Conservation (phyloP, 1,140 invertebrate species). For the Drosophila simulans region DNA sequence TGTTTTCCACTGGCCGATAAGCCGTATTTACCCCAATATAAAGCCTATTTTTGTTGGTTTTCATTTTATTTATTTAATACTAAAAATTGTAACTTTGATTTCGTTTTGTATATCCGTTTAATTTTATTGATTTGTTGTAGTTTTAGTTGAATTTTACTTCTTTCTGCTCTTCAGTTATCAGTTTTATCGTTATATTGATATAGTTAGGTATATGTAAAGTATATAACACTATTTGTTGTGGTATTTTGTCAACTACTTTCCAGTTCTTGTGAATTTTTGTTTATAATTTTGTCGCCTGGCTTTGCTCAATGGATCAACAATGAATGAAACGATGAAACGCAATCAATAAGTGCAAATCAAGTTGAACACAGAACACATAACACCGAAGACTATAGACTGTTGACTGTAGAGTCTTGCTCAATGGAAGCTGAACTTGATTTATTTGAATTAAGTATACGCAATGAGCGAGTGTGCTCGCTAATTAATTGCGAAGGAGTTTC, state of each 20-base stretch:
- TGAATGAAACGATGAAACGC: slow-evolving; percentile 21
- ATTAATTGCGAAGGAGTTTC: slow-evolving; percentile 27
- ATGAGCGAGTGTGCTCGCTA: slow-evolving; percentile 5
- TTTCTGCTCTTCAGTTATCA: slow-evolving; percentile 8
- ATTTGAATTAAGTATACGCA: slow-evolving; percentile 23
- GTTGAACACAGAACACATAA: slow-evolving; percentile 7
- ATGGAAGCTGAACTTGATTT: slow-evolving; percentile 34
- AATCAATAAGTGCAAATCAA: slow-evolving; percentile 34
- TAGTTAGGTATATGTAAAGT: slow-evolving; percentile 43
- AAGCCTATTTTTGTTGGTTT: slow-evolving; percentile 15
- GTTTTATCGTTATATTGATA: slow-evolving; percentile 53
- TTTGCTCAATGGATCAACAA: slow-evolving; percentile 22
- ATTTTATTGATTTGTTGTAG: slow-evolving; percentile 20
- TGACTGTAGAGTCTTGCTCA: slow-evolving; percentile 3
- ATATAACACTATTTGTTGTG: slow-evolving; percentile 50
- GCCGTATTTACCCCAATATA: background rate
- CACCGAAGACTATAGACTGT: background rate
- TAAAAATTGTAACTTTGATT: slow-evolving; percentile 53
- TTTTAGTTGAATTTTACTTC: slow-evolving; percentile 14
- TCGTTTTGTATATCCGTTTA: slow-evolving; percentile 41
- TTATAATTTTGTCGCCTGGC: slow-evolving; percentile 18
- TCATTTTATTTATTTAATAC: slow-evolving; percentile 52
- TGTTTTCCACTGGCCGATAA: slow-evolving; percentile 3
- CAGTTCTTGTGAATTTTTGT: slow-evolving; percentile 43
- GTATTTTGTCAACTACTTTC: slow-evolving; percentile 40